Evolutionary conservation across 2,888 invertebrate species (phyloP).

Genomic region (Nephrotoma guestfalica): DNA sequence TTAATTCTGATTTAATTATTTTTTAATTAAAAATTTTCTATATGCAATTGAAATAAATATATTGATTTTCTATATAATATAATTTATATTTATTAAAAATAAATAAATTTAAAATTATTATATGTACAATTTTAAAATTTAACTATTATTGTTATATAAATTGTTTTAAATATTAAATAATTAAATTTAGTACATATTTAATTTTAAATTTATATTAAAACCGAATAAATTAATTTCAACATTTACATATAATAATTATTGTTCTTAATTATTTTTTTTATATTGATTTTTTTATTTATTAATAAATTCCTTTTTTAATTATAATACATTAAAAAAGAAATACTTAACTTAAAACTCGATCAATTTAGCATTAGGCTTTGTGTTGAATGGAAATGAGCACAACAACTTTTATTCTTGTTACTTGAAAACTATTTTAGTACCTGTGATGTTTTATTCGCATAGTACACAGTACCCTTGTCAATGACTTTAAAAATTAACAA

Average conservation of each 20-base stretch:
- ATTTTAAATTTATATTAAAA: background rate
- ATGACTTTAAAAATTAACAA: background rate
- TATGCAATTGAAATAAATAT: background rate
- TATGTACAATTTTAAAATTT: background rate
- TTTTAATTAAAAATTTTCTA: background rate
- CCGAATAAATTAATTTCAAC: background rate
- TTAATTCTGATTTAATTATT: background rate
- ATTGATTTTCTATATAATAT: background rate
- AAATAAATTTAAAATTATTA: background rate
- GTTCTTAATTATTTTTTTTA: background rate
- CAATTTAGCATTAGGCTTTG: slow-evolving; percentile 19
- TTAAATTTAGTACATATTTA: background rate
- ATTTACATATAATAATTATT: background rate
- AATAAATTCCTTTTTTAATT: background rate
- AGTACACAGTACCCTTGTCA: background rate
- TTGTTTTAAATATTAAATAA: background rate
- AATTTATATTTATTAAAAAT: background rate
- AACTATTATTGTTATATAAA: background rate
- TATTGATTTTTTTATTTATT: background rate
- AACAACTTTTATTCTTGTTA: background rate
- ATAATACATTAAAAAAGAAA: slow-evolving; percentile 1
- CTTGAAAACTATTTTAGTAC: background rate
- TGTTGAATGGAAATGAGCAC: slow-evolving; percentile 14
- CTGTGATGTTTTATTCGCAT: background rate
- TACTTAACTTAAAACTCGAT: slow-evolving; percentile 7